Base-by-base conservation (phyloP, 2,113 vertebrate genomes). In the Chloropsis hardwickii region DNA sequence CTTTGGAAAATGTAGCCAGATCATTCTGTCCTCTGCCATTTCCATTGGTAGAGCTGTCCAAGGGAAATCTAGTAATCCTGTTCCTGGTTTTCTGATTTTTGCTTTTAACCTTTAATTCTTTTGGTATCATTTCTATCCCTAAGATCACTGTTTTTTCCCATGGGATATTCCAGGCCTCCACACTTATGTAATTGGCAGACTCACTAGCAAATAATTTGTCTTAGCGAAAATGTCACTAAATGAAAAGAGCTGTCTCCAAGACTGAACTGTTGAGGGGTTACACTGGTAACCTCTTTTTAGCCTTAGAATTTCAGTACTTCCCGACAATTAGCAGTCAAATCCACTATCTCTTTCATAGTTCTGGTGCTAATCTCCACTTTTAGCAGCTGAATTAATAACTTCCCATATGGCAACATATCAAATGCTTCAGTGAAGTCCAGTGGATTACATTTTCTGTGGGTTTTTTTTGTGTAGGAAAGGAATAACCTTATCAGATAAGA, bases 401-500 rank as follows among this genome's bases (percentile, higher is more conserved):
- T 95, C 56, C 51, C 4, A 2, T 78, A 84, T 56, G 64, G 67
- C 56, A 88, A 5, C 10, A 7, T 51, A 42, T 62, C 45, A 88
- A 86, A 57, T 39, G 18, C 37, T 86, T 80, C 65, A 48, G 23
- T 54, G 42, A 83, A 80, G 35, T 70, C 47, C 56, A 66, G 24
- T 35, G 27, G 37, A 81, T 78, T 79, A 67, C 23, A 28, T 86
- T 81, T 53, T 73, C 47, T 86, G 15, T 57, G 37, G 37, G 37
- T 10, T 81, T 88, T 58, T 58, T 94, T 92, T 84, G 13, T 51
- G 40, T 81, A 88, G 69, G 31, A 91, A 86, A 81, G 40, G 11
- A 92, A 57, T 74, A 85, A 56, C 29, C 48, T 74, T 86, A 94
- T 94, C 95, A 89, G 92, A 91, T 86, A 67, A 94, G 72, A 84